A percentile compares a stretch with the other conserved stretches of the same genome.
Evolutionary conservation across 2,113 vertebrate genomes (phyloP).

Genomic region (Cyphomyrus plagiostoma): DNA sequence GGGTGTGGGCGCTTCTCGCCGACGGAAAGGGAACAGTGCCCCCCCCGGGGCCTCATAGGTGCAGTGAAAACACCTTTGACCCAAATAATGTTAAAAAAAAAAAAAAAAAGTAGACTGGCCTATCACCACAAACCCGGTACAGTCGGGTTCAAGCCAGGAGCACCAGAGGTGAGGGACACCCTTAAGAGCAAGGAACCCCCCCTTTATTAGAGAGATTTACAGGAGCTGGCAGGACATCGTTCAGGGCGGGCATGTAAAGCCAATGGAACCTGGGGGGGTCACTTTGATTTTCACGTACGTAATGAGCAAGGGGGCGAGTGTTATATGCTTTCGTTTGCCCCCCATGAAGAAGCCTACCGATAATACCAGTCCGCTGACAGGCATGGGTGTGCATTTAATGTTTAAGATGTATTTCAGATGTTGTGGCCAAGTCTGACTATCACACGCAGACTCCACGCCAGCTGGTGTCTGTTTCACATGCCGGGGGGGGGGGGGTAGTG

Average conservation of each 20-base stretch:
- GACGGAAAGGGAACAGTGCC: background rate
- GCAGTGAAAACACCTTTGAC: background rate
- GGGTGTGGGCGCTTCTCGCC: background rate
- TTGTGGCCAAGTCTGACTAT: background rate
- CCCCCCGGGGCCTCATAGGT: background rate
- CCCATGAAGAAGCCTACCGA: background rate
- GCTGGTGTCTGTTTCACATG: background rate
- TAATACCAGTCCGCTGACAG: background rate
- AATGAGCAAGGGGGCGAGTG: conserved; percentile 35
- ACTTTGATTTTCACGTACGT: conserved; percentile 51
- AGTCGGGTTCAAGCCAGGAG: background rate
- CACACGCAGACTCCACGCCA: background rate
- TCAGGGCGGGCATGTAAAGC: conserved; percentile 52
- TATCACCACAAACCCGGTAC: background rate
- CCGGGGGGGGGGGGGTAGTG: background rate
- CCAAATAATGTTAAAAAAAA: background rate
- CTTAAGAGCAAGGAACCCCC: background rate
- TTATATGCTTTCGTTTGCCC: background rate
- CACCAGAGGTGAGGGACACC: conserved; percentile 17
- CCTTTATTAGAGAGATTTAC: conserved; percentile 57
- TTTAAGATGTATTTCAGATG: background rate
- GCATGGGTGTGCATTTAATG: background rate
- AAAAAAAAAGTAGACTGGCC: background rate
- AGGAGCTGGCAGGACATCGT: conserved; percentile 38
- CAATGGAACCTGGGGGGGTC: conserved; percentile 41